Evolutionary conservation across 64 coral and sea anemone genomes (phyloP), one percentile per base, ranked within the genome.

Genomic region (Montipora capricornis): DNA sequence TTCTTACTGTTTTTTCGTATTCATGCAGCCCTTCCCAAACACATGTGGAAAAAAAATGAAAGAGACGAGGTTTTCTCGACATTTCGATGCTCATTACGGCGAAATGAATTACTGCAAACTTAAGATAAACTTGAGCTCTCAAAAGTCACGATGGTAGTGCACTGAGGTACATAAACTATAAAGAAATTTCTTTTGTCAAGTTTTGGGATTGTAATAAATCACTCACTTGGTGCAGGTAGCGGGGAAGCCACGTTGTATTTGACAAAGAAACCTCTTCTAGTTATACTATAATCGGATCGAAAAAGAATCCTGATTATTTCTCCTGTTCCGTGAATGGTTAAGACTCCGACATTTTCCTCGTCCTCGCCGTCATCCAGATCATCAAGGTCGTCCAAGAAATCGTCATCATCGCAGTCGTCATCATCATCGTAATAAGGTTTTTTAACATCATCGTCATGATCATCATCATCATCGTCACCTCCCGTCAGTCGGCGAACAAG

Each of bases 221-320:
- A 78, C 16, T 49, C 46, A 78, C 76, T 46, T 19, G 76, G 9
- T 76, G 29, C 46, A 78, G 68, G 68, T 8, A 15, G 68, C 68
- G 68, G 68, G 5, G 68, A 20, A 20, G 47, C 46, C n/a, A 86
- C 47, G 17, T 5, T 73, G 66, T 86, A 86, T 26, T 19, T 86
- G 45, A 66, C 82, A 24, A 71, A 86, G 82, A 86, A 86, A 17
- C 82, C 82, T 20, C 66, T 86, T 59, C 47, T 86, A 3, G 82
- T 86, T 22, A 71, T 4, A 70, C 82, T 86, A 19, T 71, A 67
- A n/a, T 86, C 82, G 5, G 82, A 86, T 5, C 44, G 16, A 10
- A 86, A 86, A 3, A 86, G 16, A 3, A 86, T 47, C 16, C 66
- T 86, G 16, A 86, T 71, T 44, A 86, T 86, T 47, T 86, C 82